Evolutionary conservation across 2,888 invertebrate genomes (phyloP), one percentile per base, ranked within the genome.

Genomic region (Frankliniella intonsa): DNA sequence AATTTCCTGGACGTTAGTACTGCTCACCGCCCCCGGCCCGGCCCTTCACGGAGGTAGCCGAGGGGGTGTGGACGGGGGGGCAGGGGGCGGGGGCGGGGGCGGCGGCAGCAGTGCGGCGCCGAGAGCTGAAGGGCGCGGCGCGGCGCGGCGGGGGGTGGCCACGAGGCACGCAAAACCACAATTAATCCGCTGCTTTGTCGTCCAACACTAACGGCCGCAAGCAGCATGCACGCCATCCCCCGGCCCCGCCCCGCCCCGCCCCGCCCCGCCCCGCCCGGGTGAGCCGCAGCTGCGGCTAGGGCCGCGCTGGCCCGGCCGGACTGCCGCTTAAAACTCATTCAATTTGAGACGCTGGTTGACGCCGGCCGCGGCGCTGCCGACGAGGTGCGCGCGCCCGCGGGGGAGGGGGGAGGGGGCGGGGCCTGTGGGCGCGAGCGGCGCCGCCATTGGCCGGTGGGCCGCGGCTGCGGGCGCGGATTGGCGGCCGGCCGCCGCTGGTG

Each of bases 321-420:
- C 69, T 25, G 69, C 69, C 69, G 69, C 69, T 76, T 76, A 76
- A 76, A 76, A 76, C 69, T 76, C 69, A 76, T 76, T 76, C 69
- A 76, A 76, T 76, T 76, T 76, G 69, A 76, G 69, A 76, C 69
- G 69, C 69, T 76, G 69, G 69, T 76, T 76, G 69, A 76, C 69
- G 22, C 25, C 12, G 69, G 22, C 62, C 19, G 19, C 62, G 62
- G 19, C 62, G 62, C 14, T 55, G 55, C 55, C 55, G 55, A 12
- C 19, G 14, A 8, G n/a, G 17, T 62, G 17, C 7, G 62, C 17
- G 11, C 7, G 17, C 38, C 38, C 55, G 25, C 69, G 25, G 69
- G n/a, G 69, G 65, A 69, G 5, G 69, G 22, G 8, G 69, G 22
- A 2, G 69, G 69, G 69, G 69, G 22, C 69, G 69, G 69, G 0